Percentiles rank a stretch among this genome's conserved stretches.
Conservation (phyloP, 2,797 vertebrate species). For the Gambelia wislizenii region DNA sequence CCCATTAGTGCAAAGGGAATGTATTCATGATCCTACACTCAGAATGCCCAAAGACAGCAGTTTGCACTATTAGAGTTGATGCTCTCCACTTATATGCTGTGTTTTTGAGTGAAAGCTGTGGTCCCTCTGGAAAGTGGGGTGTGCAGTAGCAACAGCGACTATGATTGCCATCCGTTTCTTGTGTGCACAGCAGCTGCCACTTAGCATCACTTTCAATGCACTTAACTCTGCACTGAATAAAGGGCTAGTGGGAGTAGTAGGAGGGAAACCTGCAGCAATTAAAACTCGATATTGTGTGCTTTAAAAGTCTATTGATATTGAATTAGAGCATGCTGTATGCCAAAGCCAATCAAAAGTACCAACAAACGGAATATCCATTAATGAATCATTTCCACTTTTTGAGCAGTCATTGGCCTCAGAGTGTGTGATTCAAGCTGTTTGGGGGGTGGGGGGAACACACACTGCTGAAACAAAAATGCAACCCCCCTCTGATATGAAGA, state of each 20-base stretch:
- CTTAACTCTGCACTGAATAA: conserved; percentile 35
- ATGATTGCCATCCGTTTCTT: conserved; percentile 17
- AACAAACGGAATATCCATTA: conserved; percentile 38
- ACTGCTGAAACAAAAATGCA: conserved; percentile 20
- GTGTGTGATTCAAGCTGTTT: conserved; percentile 20
- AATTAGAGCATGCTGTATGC: conserved; percentile 39
- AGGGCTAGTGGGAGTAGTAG: background rate
- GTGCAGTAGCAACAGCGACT: background rate
- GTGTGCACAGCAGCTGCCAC: background rate
- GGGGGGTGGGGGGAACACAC: background rate
- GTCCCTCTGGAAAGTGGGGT: background rate
- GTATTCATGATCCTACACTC: background rate
- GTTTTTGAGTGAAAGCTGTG: rapidly evolving
- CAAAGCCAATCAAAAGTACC: conserved; percentile 33
- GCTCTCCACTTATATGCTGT: rapidly evolving
- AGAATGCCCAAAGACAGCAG: background rate
- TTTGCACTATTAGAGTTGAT: background rate
- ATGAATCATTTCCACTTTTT: conserved; percentile 43
- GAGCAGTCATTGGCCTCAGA: conserved; percentile 14
- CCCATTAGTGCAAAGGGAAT: background rate
- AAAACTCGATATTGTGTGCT: rapidly evolving
- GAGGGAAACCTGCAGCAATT: conserved; percentile 4
- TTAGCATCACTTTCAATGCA: conserved; percentile 32
- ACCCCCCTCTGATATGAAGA: background rate
- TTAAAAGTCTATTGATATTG: conserved; percentile 28